These are phyloP conservation scores for Bathybates hornii DNA, from an alignment of 2,113 vertebrate species.

Conservation along the genomic window DNA sequence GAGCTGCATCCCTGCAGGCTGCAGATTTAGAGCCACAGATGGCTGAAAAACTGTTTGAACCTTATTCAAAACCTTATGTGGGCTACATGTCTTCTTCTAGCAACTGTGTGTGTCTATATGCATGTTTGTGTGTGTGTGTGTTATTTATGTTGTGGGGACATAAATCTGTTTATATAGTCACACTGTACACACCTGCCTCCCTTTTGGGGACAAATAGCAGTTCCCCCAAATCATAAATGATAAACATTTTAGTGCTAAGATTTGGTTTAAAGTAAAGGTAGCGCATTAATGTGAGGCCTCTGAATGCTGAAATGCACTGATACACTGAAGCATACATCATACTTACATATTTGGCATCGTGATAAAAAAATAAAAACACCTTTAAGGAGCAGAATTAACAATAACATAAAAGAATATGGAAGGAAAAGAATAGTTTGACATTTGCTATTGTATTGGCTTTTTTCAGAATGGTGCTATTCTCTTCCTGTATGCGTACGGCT, in stretches of 20 bases:
- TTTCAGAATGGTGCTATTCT: neutral
- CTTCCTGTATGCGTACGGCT: neutral
- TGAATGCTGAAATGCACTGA: neutral
- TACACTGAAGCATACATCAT: neutral
- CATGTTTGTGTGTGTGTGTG: neutral
- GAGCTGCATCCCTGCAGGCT: slow-evolving; percentile 37
- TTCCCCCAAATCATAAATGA: neutral
- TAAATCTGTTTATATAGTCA: neutral
- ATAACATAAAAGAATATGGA: neutral
- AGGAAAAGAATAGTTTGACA: neutral
- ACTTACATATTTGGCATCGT: neutral
- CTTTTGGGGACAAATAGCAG: neutral
- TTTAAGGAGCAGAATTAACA: neutral
- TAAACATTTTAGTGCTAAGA: neutral
- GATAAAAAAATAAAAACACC: neutral
- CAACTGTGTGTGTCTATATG: neutral
- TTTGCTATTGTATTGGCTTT: neutral
- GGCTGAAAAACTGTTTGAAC: slow-evolving; percentile 46
- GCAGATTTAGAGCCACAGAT: slow-evolving; percentile 50
- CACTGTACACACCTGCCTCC: neutral
- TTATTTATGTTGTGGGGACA: neutral
- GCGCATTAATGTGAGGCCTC: neutral
- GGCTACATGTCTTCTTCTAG: slow-evolving; percentile 14
- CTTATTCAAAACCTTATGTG: slow-evolving; percentile 28
- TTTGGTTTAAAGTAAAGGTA: neutral